Evolutionary conservation across 2,797 vertebrate genomes (phyloP).

Genomic region (Borostomias antarcticus): DNA sequence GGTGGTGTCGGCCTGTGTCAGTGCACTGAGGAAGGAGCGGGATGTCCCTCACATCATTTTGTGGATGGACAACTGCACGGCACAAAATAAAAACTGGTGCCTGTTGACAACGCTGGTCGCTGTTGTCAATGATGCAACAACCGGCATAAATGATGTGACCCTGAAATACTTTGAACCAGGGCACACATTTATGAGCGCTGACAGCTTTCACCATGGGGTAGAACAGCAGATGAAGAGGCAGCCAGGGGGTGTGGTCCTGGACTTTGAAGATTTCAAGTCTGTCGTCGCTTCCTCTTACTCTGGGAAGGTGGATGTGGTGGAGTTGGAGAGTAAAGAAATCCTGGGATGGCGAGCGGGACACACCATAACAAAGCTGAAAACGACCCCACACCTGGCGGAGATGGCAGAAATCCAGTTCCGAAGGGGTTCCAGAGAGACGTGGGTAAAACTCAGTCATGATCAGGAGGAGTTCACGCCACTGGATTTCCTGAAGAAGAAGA

Average conservation of each 20-base stretch:
- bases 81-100: too few relatives aligned
- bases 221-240: not conserved
- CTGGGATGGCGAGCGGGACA: not conserved
- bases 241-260: constrained; percentile 4
- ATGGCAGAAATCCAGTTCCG: constrained; percentile 6
- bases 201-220: too few relatives aligned
- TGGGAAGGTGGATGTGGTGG: not conserved
- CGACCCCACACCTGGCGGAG: not conserved
- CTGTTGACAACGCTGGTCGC: not conserved
- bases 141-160: too few relatives aligned
- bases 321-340: not conserved
- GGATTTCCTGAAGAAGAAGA: too few relatives aligned
- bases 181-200: too few relatives aligned
- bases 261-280: constrained; percentile 2
- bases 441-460: constrained; percentile 3
- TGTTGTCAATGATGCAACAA: not conserved
- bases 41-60: not conserved
- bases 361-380: constrained; percentile 4
- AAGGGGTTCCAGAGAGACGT: too few relatives aligned
- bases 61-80: too few relatives aligned
- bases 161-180: too few relatives aligned
- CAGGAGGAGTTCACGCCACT: constrained; percentile 2
- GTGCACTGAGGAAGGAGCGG: not conserved
- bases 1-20: constrained; percentile 2
- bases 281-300: not conserved